Conservation (phyloP, 2,888 invertebrate genomes). For the Calliopum simillimum region DNA sequence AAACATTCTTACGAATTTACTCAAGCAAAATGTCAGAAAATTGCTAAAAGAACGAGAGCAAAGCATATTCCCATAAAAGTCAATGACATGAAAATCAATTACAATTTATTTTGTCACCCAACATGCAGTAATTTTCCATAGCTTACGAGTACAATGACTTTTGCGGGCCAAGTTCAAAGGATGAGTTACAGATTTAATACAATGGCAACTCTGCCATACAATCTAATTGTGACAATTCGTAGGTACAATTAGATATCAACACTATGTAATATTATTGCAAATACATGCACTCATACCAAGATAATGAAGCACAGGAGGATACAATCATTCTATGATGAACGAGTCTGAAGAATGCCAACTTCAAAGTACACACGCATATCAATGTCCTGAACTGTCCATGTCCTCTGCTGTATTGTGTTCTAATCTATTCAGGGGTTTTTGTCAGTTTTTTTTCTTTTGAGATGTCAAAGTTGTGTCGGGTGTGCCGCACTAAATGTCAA, state of each 20-base stretch:
- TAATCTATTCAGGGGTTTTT: too few species aligned
- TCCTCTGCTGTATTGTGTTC: background rate
- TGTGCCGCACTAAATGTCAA: conserved; percentile 13
- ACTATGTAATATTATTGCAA: background rate
- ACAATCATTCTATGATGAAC: background rate
- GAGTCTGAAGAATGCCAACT: background rate
- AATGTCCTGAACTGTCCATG: conserved; percentile 3
- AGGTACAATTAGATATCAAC: conserved; percentile 25
- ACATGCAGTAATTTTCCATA: too few species aligned
- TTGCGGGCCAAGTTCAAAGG: too few species aligned
- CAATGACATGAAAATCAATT: too few species aligned
- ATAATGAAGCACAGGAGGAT: background rate
- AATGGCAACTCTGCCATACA: conserved; percentile 6
- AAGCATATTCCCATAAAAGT: too few species aligned
- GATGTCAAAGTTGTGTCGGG: conserved; percentile 4
- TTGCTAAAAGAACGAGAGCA: too few species aligned
- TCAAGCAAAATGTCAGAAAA: too few species aligned
- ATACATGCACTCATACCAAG: background rate
- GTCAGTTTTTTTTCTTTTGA: background rate
- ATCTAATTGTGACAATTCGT: conserved; percentile 16
- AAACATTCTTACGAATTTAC: too few species aligned
- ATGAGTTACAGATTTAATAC: background rate
- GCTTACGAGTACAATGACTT: too few species aligned
- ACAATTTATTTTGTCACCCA: too few species aligned
- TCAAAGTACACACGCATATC: background rate